Conservation (phyloP, 23 tunicate genomes). For the Styela clava region DNA sequence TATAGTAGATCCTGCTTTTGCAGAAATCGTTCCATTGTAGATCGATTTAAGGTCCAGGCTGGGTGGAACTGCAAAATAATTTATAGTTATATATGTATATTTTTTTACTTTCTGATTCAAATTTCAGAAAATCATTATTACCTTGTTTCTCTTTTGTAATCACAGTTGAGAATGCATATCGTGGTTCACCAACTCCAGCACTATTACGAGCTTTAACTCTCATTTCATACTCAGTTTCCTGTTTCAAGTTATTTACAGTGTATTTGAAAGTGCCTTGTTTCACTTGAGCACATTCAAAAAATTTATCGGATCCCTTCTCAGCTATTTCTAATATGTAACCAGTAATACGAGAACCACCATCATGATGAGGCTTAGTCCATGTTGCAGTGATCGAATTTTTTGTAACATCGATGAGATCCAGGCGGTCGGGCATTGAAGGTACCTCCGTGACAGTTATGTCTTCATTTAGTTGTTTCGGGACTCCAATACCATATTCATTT, state of each 20-base stretch:
- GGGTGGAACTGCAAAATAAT: slow-evolving; percentile 22
- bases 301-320: slow-evolving; percentile 72
- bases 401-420: slow-evolving; percentile 56
- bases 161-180: slow-evolving; percentile 59
- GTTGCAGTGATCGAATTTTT: slow-evolving; percentile 43
- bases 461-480: slow-evolving; percentile 59
- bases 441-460: slow-evolving; percentile 79
- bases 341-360: slow-evolving; percentile 83
- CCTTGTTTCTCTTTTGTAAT: slow-evolving; percentile 41
- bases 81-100: no score
- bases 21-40: slow-evolving; percentile 32
- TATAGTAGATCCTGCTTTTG: slow-evolving; percentile 22
- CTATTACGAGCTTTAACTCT: slow-evolving; percentile 55
- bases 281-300: slow-evolving; percentile 62
- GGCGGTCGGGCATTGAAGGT: slow-evolving; percentile 60
- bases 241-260: slow-evolving; percentile 58
- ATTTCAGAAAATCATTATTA: no score
- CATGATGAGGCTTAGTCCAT: slow-evolving; percentile 71
- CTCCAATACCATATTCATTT: slow-evolving; percentile 91
- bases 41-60: slow-evolving; percentile 17
- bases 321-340: slow-evolving; percentile 69
- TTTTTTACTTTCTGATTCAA: no score
- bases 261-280: slow-evolving; percentile 43
- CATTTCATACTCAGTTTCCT: slow-evolving; percentile 64
- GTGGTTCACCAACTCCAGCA: slow-evolving; percentile 33